Conservation (phyloP, 2,888 invertebrate species). For the Sinelater perroti region DNA sequence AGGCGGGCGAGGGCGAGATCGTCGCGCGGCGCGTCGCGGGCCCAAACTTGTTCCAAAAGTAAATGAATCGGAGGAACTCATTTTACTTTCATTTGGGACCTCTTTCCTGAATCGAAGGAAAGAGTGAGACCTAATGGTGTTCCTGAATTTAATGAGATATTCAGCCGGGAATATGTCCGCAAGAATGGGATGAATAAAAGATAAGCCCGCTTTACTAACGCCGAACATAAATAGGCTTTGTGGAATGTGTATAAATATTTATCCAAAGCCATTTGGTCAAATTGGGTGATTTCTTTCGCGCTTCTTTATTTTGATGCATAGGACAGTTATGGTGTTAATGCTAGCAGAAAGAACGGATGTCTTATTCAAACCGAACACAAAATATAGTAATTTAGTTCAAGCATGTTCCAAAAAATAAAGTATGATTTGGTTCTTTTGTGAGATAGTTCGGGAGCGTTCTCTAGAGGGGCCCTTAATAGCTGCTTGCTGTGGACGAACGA, state of each 20-base stretch:
- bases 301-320: no score
- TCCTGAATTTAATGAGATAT: conserved; percentile 9
- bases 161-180: conserved; percentile 12
- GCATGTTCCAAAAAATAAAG: no score
- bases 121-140: conserved; percentile 6
- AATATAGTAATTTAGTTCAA: no score
- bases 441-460: no score
- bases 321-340: no score
- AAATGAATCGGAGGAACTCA: conserved; percentile 19
- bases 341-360: no score
- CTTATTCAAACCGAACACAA: no score
- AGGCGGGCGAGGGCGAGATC: neutral
- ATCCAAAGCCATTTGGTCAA: neutral
- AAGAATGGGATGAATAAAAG: conserved; percentile 15
- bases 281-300: neutral
- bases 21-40: neutral
- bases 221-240: conserved; percentile 2
- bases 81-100: conserved; percentile 19
- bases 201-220: conserved; percentile 8
- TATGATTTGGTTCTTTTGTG: no score
- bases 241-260: conserved; percentile 1
- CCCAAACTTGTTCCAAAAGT: conserved; percentile 10
- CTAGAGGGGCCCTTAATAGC: no score
- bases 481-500: no score
- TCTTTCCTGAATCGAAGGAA: conserved; percentile 15